Percentiles rank a stretch among this genome's conserved stretches.
Conservation (phyloP, 2,797 vertebrate species). For the Champsocephalus gunnari region DNA sequence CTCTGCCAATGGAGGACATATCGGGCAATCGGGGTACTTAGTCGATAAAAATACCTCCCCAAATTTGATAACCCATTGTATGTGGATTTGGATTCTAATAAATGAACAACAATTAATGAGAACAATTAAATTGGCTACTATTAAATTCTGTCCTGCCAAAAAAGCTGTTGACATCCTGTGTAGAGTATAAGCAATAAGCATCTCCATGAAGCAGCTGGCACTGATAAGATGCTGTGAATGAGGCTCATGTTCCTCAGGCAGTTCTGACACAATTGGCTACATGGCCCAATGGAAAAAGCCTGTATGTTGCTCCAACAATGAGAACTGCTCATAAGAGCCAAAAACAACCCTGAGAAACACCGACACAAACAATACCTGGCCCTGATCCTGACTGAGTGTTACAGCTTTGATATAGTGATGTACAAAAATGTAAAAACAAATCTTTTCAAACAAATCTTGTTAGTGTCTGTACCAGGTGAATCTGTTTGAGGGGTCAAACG, state of each 20-base stretch:
- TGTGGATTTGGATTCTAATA: conserved; percentile 43
- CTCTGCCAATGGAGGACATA: conserved; percentile 44
- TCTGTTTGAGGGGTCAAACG: too few relatives aligned
- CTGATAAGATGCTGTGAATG: conserved; percentile 27
- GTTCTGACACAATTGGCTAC: conserved; percentile 29
- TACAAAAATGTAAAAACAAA: too few relatives aligned
- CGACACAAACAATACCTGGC: conserved; percentile 64
- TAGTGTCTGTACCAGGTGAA: too few relatives aligned
- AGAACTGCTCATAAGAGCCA: conserved; percentile 47
- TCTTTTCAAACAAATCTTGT: too few relatives aligned
- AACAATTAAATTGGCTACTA: conserved; percentile 41
- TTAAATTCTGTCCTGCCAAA: conserved; percentile 36
- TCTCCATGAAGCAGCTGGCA: conserved; percentile 34
- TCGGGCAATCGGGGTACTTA: conserved; percentile 19
- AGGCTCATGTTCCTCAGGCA: conserved; percentile 20
- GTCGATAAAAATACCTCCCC: conserved; percentile 40
- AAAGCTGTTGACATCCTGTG: conserved; percentile 55
- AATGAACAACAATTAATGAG: conserved; percentile 46
- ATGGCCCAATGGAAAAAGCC: conserved; percentile 44
- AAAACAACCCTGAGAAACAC: conserved; percentile 54
- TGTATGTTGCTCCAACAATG: conserved; percentile 47
- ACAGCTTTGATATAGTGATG: conserved; percentile 14
- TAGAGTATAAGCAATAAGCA: conserved; percentile 43
- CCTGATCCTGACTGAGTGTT: conserved; percentile 16
- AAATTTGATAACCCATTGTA: conserved; percentile 22